phyloP scores from a whole-genome alignment of 2,888 invertebrate genomes.

The Philopedon plagiatum region DNA sequence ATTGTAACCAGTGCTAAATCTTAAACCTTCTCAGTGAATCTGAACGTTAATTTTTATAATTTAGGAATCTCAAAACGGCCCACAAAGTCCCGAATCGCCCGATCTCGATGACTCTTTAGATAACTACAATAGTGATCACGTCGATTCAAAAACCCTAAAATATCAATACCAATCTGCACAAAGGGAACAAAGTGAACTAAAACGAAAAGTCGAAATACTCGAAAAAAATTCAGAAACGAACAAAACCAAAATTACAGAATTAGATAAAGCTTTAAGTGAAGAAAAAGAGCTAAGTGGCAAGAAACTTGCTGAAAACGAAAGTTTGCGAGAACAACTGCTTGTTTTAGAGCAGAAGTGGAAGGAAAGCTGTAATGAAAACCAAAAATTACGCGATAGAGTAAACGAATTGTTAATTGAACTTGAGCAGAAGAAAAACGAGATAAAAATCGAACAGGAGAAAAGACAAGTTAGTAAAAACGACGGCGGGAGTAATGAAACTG shows the following conservation, averaged over 20 bases:
- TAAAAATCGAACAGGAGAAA: constrained; percentile 18
- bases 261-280: constrained; percentile 58
- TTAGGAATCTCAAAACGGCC: constrained; percentile 41
- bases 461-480: not conserved
- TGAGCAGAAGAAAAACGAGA: constrained; percentile 55
- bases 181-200: constrained; percentile 65
- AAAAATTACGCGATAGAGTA: constrained; percentile 68
- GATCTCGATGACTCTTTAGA: constrained; percentile 20
- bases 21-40: too few relatives aligned
- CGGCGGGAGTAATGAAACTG: constrained; percentile 54
- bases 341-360: constrained; percentile 68
- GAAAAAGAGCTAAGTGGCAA: constrained; percentile 60
- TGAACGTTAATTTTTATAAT: too few relatives aligned
- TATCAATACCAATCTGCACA: constrained; percentile 66
- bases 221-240: constrained; percentile 61
- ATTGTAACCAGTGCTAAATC: too few relatives aligned
- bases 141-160: constrained; percentile 66
- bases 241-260: constrained; percentile 60
- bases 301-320: constrained; percentile 59
- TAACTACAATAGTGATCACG: constrained; percentile 46
- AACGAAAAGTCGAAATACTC: constrained; percentile 63
- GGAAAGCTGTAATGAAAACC: constrained; percentile 70
- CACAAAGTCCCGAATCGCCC: constrained; percentile 24
- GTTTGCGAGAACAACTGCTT: constrained; percentile 61
- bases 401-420: constrained; percentile 59